These are phyloP conservation scores for Betta splendens DNA, from an alignment of 2,797 vertebrate species.

Conservation along the genomic window DNA sequence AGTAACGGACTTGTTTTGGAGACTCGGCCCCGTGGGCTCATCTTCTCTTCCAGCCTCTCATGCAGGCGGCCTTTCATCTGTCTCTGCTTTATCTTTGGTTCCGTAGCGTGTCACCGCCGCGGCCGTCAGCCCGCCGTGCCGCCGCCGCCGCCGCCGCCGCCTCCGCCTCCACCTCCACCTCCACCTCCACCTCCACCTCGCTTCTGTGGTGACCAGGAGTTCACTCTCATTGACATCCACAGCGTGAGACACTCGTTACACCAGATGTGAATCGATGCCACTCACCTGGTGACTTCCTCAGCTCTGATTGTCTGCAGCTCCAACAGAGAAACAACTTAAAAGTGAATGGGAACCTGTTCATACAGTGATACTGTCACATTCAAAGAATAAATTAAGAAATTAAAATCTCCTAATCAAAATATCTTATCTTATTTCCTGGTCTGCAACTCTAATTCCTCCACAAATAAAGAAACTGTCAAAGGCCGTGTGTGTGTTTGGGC, in stretches of 20 bases:
- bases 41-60: constrained; percentile 74
- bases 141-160: too few species aligned
- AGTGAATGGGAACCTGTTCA: too few species aligned
- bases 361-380: too few species aligned
- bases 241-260: constrained; percentile 18
- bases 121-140: constrained; percentile 32
- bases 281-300: too few species aligned
- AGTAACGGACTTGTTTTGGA: constrained; percentile 83
- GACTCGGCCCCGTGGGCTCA: constrained; percentile 69
- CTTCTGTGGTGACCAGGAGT: too few species aligned
- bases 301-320: too few species aligned
- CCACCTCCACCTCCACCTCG: too few species aligned
- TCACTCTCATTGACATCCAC: constrained; percentile 62
- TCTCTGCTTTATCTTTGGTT: constrained; percentile 75
- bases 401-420: background rate
- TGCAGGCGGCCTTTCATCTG: constrained; percentile 87
- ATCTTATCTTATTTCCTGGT: background rate
- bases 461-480: constrained; percentile 73
- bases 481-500: constrained; percentile 66
- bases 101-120: constrained; percentile 79
- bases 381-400: background rate
- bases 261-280: background rate
- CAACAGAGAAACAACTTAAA: too few species aligned
- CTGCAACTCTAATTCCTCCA: constrained; percentile 24
- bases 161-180: too few species aligned